A percentile compares a stretch with the other conserved stretches of the same genome.
Conservation (phyloP, 2,888 invertebrate genomes). For the Andrena praecox region DNA sequence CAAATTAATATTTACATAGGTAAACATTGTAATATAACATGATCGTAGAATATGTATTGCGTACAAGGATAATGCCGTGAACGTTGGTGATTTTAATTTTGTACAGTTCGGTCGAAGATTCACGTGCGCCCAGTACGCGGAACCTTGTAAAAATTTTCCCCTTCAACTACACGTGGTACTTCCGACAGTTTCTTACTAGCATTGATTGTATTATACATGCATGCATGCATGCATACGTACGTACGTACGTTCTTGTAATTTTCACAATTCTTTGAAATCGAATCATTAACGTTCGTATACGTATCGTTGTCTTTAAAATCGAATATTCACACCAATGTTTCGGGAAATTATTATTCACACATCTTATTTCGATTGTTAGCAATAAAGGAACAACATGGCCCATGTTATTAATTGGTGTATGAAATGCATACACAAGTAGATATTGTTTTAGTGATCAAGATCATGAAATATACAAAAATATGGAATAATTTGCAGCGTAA, state of each 20-base stretch:
- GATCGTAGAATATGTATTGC: conserved; percentile 48
- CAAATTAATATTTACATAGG: conserved; percentile 37
- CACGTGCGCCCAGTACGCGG: not conserved
- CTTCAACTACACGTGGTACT: not conserved
- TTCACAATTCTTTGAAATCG: conserved; percentile 11
- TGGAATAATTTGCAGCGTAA: conserved; percentile 3
- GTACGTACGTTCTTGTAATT: not conserved
- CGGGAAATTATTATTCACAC: conserved; percentile 1
- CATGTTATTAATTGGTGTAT: not conserved
- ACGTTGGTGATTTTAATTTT: conserved; percentile 36
- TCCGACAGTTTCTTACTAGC: not conserved
- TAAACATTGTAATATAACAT: conserved; percentile 53
- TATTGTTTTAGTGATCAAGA: not conserved
- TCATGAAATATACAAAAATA: conserved; percentile 21
- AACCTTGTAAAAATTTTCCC: not conserved
- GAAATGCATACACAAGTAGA: not conserved
- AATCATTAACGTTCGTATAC: not conserved
- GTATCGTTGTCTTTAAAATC: not conserved
- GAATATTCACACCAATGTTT: not conserved
- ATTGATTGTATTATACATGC: conserved; percentile 1
- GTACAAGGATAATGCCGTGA: conserved; percentile 19
- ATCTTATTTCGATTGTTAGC: not conserved
- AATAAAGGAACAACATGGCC: conserved; percentile 13
- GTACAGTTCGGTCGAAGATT: conserved; percentile 31
- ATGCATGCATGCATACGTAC: too few relatives aligned